phyloP scores from a whole-genome alignment of 2,113 vertebrate genomes.

The Sphyrna mokarran region DNA sequence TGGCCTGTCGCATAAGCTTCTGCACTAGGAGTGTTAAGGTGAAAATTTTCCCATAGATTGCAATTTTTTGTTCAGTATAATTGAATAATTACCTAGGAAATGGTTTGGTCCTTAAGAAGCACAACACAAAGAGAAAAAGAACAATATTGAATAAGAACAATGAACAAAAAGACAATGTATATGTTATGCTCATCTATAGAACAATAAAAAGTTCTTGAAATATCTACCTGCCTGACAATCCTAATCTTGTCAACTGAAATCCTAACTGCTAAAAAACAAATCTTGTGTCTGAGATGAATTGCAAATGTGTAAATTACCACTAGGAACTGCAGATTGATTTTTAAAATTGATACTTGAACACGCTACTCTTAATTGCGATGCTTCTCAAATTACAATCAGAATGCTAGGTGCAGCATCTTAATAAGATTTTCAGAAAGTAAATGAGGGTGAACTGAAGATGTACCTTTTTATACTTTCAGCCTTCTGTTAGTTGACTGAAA shows the following conservation, averaged over 20 bases:
- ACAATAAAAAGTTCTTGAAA: not conserved
- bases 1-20: not conserved
- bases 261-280: not conserved
- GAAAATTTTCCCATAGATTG: not conserved
- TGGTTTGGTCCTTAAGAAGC: constrained; percentile 32
- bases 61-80: not conserved
- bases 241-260: not conserved
- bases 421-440: not conserved
- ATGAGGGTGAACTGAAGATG: not conserved
- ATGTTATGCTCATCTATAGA: not conserved
- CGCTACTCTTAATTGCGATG: not conserved
- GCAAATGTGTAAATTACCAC: not conserved
- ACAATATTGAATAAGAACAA: not conserved
- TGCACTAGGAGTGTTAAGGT: not conserved
- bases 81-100: constrained; percentile 29
- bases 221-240: not conserved
- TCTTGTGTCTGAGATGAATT: not conserved
- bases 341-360: not conserved
- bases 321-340: not conserved
- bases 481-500: not conserved
- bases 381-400: not conserved
- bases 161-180: not conserved
- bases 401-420: not conserved
- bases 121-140: constrained; percentile 10
- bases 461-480: not conserved